These are phyloP conservation scores for Cyclopterus lumpus DNA, from an alignment of 2,797 vertebrate species.

Conservation along the genomic window DNA sequence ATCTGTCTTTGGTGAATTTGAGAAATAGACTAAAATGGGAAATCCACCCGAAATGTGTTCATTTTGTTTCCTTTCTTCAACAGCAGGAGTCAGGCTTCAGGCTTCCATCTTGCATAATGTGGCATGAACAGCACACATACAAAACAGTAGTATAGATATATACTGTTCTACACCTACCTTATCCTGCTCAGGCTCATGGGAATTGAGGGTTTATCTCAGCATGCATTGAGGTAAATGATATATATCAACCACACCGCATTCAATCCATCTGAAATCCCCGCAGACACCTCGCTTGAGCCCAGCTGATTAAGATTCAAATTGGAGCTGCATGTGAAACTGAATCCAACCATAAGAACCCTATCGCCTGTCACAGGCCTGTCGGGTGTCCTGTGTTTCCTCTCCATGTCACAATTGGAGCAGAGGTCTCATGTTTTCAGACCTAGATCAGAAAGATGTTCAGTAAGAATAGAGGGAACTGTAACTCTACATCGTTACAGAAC, in stretches of 20 bases:
- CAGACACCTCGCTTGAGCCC: not conserved
- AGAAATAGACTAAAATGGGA: not conserved
- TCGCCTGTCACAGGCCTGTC: constrained; percentile 27
- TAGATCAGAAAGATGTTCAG: not conserved
- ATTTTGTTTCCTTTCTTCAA: constrained; percentile 23
- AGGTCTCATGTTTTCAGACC: constrained; percentile 7
- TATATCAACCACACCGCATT: not conserved
- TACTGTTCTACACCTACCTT: not conserved
- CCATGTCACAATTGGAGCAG: not conserved
- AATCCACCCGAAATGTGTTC: not conserved
- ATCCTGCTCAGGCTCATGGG: not conserved
- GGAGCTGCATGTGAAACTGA: constrained; percentile 43
- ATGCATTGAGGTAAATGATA: not conserved
- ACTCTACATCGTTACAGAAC: not conserved
- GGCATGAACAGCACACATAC: not conserved
- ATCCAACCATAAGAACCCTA: constrained; percentile 6
- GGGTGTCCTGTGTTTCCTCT: not conserved
- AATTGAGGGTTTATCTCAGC: not conserved
- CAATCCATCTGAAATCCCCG: not conserved
- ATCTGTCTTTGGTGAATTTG: not conserved
- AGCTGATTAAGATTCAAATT: constrained; percentile 28
- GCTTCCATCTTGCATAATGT: not conserved
- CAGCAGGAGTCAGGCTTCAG: constrained; percentile 65
- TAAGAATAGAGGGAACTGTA: not conserved
- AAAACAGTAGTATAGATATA: not conserved